Conservation (phyloP, 2,113 vertebrate genomes). For the Chloroceryle aenea region DNA sequence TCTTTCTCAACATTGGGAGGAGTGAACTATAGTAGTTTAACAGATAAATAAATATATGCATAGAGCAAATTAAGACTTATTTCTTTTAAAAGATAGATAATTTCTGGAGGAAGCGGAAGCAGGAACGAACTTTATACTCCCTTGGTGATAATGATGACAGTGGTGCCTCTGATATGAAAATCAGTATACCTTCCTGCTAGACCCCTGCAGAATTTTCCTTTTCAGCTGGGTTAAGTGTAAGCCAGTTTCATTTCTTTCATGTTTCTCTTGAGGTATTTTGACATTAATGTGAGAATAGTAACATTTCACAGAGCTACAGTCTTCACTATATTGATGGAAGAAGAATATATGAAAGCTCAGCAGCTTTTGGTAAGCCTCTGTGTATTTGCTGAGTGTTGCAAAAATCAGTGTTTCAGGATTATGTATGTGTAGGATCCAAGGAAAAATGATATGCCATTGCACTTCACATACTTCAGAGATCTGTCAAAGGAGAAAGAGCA, state of each 20-base stretch:
- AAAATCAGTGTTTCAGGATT: background rate
- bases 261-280: background rate
- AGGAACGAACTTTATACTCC: background rate
- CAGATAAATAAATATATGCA: background rate
- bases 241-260: background rate
- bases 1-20: background rate
- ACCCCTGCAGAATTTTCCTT: background rate
- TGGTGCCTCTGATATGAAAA: background rate
- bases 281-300: background rate
- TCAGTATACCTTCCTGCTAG: background rate
- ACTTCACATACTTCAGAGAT: background rate
- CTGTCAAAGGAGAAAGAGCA: background rate
- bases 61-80: background rate
- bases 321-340: background rate
- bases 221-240: background rate
- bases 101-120: background rate
- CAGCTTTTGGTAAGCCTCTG: background rate
- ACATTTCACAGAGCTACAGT: background rate
- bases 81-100: background rate
- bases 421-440: background rate
- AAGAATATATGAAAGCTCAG: background rate
- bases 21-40: background rate
- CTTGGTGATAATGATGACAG: background rate
- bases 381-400: background rate
- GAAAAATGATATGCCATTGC: background rate